Evolutionary conservation across 2,888 invertebrate species (phyloP).

Genomic region (Hetaerina titia): DNA sequence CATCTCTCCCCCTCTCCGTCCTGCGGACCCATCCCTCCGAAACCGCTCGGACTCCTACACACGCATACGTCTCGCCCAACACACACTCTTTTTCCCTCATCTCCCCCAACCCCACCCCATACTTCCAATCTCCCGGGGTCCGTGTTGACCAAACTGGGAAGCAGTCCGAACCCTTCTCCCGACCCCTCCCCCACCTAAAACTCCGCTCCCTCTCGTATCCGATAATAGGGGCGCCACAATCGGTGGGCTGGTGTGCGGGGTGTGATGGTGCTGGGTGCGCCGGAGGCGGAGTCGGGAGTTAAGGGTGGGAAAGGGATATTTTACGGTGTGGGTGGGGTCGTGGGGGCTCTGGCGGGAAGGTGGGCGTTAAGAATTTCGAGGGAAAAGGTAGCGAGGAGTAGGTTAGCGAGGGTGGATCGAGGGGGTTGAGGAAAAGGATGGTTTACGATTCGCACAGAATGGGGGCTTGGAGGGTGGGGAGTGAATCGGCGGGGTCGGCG

Average conservation of each 20-base stretch:
- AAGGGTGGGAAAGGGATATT: background rate
- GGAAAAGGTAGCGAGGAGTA: background rate
- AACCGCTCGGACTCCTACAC: background rate
- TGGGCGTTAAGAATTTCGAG: constrained; percentile 3
- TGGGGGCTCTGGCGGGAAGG: background rate
- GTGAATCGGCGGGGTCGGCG: background rate
- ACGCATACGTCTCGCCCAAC: too few relatives aligned
- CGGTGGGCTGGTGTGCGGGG: background rate
- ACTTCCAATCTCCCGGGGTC: background rate
- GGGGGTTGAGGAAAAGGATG: background rate
- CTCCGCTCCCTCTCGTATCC: background rate
- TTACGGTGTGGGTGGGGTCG: background rate
- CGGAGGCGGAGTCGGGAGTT: background rate
- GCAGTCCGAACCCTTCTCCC: constrained; percentile 2
- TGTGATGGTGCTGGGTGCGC: background rate
- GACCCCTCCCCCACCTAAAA: too few relatives aligned
- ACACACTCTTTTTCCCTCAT: background rate
- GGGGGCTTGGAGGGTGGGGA: background rate
- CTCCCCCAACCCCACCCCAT: background rate
- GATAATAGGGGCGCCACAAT: constrained; percentile 55
- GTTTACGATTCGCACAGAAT: constrained; percentile 36
- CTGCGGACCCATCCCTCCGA: background rate
- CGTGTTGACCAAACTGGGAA: constrained; percentile 63
- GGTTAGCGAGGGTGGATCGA: background rate
- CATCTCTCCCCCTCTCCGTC: background rate